Conservation (phyloP, 2,888 invertebrate species). For the Cephus spinipes region DNA sequence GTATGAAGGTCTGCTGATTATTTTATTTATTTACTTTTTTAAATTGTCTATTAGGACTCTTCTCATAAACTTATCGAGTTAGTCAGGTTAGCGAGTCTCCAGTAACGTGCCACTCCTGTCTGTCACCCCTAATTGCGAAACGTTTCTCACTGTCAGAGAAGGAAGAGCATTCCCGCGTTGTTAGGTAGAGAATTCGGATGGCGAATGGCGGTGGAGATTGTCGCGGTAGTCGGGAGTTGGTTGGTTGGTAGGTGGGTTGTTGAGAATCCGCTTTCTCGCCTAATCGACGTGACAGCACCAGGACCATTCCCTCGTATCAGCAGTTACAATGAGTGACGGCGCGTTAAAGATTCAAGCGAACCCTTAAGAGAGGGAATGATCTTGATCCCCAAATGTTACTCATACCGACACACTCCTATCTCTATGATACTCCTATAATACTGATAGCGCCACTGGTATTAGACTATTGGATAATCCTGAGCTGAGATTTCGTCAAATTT, state of each 20-base stretch:
- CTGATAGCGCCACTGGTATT: not conserved
- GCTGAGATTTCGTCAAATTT: not conserved
- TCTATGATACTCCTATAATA: not conserved
- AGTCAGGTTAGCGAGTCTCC: not conserved
- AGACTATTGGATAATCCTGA: not conserved
- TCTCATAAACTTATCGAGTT: not conserved
- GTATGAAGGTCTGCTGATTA: not conserved
- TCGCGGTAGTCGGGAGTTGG: not conserved
- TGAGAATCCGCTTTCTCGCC: conserved; percentile 31
- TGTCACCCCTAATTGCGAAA: not conserved
- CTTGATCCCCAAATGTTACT: not conserved
- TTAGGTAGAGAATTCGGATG: conserved; percentile 37
- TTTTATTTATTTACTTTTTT: not conserved
- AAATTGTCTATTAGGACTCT: not conserved
- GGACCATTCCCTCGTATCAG: conserved; percentile 41
- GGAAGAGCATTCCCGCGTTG: conserved; percentile 40
- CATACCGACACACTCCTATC: not conserved
- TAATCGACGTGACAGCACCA: conserved; percentile 54
- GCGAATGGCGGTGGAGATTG: conserved; percentile 23
- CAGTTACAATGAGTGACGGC: conserved; percentile 56
- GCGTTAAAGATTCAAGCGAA: conserved; percentile 48
- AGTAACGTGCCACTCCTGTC: not conserved
- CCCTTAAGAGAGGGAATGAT: conserved; percentile 5
- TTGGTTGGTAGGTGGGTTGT: conserved; percentile 1
- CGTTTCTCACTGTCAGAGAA: not conserved